Percentiles rank a stretch among this genome's conserved stretches.
Conservation (phyloP, 2,888 invertebrate species). For the Drosophila tanythrix region DNA sequence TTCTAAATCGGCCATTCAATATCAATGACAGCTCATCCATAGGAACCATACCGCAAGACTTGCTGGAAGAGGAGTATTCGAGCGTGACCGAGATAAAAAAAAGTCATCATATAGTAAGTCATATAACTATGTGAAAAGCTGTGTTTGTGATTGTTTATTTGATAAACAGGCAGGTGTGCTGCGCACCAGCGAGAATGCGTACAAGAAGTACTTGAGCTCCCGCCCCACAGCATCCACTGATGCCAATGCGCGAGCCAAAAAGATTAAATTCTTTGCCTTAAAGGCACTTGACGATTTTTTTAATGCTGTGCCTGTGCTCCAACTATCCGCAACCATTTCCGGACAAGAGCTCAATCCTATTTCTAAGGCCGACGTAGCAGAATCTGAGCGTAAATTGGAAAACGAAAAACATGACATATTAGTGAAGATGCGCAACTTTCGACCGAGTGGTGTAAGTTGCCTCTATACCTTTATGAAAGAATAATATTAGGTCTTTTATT, state of each 20-base stretch:
- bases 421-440: slow-evolving; percentile 82
- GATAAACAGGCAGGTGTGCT: slow-evolving; percentile 87
- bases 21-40: slow-evolving; percentile 80
- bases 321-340: slow-evolving; percentile 84
- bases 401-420: slow-evolving; percentile 83
- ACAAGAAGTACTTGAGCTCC: slow-evolving; percentile 94
- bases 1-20: slow-evolving; percentile 91
- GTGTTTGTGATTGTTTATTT: neutral
- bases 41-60: slow-evolving; percentile 92
- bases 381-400: slow-evolving; percentile 77
- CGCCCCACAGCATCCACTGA: slow-evolving; percentile 95
- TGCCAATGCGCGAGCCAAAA: slow-evolving; percentile 94
- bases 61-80: slow-evolving; percentile 93
- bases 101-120: slow-evolving; percentile 90
- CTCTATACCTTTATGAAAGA: too few species aligned
- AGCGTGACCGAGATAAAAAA: slow-evolving; percentile 91
- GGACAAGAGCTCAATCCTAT: slow-evolving; percentile 86
- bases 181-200: slow-evolving; percentile 94
- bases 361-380: slow-evolving; percentile 77
- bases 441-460: slow-evolving; percentile 82
- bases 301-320: slow-evolving; percentile 73
- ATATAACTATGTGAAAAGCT: neutral
- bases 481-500: neutral
- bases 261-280: slow-evolving; percentile 88
- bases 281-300: slow-evolving; percentile 83